These are phyloP conservation scores for Siniperca scherzeri DNA, from an alignment of 2,797 vertebrate genomes.

Conservation along the genomic window DNA sequence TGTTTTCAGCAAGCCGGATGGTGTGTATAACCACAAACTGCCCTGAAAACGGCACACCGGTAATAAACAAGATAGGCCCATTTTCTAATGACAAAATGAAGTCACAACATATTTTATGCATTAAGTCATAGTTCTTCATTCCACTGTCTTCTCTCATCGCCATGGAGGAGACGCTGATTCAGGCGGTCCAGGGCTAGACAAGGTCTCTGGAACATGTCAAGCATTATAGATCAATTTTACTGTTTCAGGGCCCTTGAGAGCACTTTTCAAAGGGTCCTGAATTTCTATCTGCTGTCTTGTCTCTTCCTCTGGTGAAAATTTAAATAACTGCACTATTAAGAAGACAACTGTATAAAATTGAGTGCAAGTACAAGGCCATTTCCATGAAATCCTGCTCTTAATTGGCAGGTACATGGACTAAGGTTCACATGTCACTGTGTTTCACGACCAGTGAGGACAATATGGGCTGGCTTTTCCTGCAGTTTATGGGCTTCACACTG, in stretches of 20 bases:
- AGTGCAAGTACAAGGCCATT: background rate
- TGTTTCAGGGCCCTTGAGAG: background rate
- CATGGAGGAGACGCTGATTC: background rate
- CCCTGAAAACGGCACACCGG: background rate
- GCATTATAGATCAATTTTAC: background rate
- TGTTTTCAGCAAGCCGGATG: conserved; percentile 9
- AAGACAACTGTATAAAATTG: background rate
- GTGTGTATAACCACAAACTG: background rate
- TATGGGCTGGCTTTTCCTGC: conserved; percentile 14
- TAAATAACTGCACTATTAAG: background rate
- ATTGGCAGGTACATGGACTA: background rate
- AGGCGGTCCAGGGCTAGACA: background rate
- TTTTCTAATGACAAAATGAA: background rate
- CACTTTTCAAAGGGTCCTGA: background rate
- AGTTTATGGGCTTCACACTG: conserved; percentile 21
- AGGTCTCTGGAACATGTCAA: background rate
- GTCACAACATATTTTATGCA: background rate
- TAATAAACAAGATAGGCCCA: conserved; percentile 17
- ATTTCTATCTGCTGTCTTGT: background rate
- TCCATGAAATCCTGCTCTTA: conserved; percentile 1
- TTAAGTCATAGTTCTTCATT: background rate
- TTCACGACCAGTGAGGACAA: conserved; percentile 24
- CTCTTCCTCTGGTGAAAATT: background rate
- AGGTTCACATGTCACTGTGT: background rate
- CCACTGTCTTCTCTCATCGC: background rate